Percentiles rank a stretch among this genome's conserved stretches.
Conservation (phyloP, 1,140 invertebrate genomes). For the Lasaia peninsularis region DNA sequence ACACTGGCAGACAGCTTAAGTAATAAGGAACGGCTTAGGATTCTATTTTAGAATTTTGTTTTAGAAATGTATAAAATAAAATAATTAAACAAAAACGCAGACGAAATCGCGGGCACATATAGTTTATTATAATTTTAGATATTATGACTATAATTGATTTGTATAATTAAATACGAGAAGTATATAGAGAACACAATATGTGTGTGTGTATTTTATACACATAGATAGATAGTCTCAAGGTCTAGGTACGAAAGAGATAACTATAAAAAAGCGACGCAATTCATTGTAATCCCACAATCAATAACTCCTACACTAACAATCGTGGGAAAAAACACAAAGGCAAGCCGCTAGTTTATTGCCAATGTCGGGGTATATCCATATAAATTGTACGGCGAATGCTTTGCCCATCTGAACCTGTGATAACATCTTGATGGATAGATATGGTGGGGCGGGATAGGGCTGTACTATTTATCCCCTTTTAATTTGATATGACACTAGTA, state of each 20-base stretch:
- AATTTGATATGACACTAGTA: background rate
- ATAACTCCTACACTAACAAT: slow-evolving; percentile 26
- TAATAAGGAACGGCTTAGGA: too few species aligned
- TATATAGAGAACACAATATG: too few species aligned
- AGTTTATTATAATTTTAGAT: too few species aligned
- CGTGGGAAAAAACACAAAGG: slow-evolving; percentile 38
- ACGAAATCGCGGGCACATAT: too few species aligned
- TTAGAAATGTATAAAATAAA: too few species aligned
- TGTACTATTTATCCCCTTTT: background rate
- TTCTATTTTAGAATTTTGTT: too few species aligned
- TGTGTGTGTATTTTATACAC: too few species aligned
- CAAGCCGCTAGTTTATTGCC: slow-evolving; percentile 33
- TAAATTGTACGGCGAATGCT: slow-evolving; percentile 15
- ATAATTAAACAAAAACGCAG: too few species aligned
- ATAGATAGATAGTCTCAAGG: slow-evolving; percentile 21
- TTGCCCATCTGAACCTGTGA: slow-evolving; percentile 18
- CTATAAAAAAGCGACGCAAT: slow-evolving; percentile 21
- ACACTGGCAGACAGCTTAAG: too few species aligned
- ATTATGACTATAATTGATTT: too few species aligned
- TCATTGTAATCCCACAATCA: slow-evolving; percentile 35
- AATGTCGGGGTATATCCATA: slow-evolving; percentile 22
- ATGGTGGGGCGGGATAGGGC: background rate
- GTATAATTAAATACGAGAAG: too few species aligned
- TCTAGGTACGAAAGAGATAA: slow-evolving; percentile 17
- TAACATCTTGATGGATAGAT: slow-evolving; percentile 23